Evolutionary conservation across 2,113 vertebrate species (phyloP).

Genomic region (Phasianus colchicus): DNA sequence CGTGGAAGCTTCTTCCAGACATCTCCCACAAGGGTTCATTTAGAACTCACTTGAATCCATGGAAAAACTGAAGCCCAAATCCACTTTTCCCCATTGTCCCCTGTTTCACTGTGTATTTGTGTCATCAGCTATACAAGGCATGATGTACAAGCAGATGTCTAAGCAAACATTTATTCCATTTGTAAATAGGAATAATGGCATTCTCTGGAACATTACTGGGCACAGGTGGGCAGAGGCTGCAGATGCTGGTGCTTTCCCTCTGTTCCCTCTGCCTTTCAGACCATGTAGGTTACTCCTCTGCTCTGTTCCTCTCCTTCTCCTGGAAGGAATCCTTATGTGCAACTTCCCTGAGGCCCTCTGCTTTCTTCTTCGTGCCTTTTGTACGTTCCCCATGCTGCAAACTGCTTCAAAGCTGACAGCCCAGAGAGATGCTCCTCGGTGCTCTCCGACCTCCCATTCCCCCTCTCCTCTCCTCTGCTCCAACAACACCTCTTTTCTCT

Average conservation of each 20-base stretch:
- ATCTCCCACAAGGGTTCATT: neutral
- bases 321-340: neutral
- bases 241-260: neutral
- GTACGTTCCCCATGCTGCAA: rapidly evolving
- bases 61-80: rapidly evolving
- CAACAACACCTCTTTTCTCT: neutral
- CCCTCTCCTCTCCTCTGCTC: neutral
- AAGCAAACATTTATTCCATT: neutral
- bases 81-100: neutral
- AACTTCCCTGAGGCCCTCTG: neutral
- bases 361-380: neutral
- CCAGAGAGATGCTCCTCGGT: neutral
- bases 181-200: neutral
- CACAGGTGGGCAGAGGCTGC: neutral
- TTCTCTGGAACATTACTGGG: neutral
- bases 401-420: neutral
- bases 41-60: neutral
- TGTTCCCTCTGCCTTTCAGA: neutral
- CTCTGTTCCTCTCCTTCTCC: rapidly evolving
- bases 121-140: neutral
- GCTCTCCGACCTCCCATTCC: neutral
- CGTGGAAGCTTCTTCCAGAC: neutral
- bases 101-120: neutral
- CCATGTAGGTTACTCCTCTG: neutral
- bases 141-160: neutral